These are phyloP conservation scores for Leptobrachium leishanense DNA, from an alignment of 2,113 vertebrate genomes.

Conservation along the genomic window DNA sequence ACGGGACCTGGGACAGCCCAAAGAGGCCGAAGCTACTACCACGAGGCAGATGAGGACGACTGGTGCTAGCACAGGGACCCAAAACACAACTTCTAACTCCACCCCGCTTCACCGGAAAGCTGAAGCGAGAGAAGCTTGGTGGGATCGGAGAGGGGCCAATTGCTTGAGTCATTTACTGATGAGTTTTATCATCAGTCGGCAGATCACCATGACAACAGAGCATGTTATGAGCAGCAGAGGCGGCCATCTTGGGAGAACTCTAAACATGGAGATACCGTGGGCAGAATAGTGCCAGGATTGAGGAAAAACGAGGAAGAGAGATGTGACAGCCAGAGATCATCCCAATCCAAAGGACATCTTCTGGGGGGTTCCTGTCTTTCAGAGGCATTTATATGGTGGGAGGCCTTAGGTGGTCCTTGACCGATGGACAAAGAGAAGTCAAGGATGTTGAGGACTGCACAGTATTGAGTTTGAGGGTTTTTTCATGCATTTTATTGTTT, in stretches of 20 bases:
- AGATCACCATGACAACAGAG: slow-evolving; percentile 50
- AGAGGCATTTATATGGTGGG: slow-evolving; percentile 20
- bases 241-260: slow-evolving; percentile 23
- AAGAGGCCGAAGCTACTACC: slow-evolving; percentile 78
- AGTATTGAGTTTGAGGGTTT: slow-evolving; percentile 36
- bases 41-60: slow-evolving; percentile 81
- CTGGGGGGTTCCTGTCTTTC: slow-evolving; percentile 9
- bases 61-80: slow-evolving; percentile 87
- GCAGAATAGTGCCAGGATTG: background rate
- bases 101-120: slow-evolving; percentile 42
- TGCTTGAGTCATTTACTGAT: slow-evolving; percentile 62
- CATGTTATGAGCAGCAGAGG: slow-evolving; percentile 8
- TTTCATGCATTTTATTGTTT: background rate
- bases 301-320: background rate
- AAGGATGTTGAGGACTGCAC: slow-evolving; percentile 39
- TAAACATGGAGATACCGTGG: slow-evolving; percentile 1
- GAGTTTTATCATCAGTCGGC: slow-evolving; percentile 89
- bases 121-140: slow-evolving; percentile 30
- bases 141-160: slow-evolving; percentile 15
- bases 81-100: slow-evolving; percentile 35
- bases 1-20: slow-evolving; percentile 63
- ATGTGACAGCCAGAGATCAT: slow-evolving; percentile 38
- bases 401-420: slow-evolving; percentile 12
- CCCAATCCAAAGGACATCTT: slow-evolving; percentile 40
- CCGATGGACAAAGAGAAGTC: slow-evolving; percentile 40